Base-by-base conservation (phyloP, 2,113 vertebrate species). In the Hypanus sabinus region DNA sequence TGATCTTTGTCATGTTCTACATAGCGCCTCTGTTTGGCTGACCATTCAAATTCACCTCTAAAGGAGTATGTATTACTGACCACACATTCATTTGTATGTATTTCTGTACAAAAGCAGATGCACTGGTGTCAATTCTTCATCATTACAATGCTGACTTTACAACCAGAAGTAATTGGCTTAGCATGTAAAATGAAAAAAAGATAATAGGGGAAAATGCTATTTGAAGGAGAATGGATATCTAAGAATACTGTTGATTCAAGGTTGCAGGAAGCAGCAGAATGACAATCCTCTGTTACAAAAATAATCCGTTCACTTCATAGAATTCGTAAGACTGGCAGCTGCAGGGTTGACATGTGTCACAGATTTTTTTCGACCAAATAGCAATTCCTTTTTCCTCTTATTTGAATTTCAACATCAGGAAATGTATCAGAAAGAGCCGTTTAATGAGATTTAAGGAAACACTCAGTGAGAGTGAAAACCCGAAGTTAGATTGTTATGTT, bases 221-320 rank as follows among this genome's bases (percentile, higher is more conserved):
- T 46, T 73, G 33, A 91, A 70, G 65, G 62, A 70, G 88, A 33
- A 68, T 46, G 90, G 27, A 55, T 93, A 73, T 75, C 68, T 36
- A 46, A 38, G 91, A 75, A 91, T n/a, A 11, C 16, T 18, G 62
- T 12, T 91, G 16, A 38, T 70, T 68, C 46, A 62, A 91, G n/a
- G 12, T 65, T 70, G 88, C 68, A 62, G 30, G 33, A 22, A 87
- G 60, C 55, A 60, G 55, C 83, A 10, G 27, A 36, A 11, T 70
- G 88, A 65, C 33, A 91, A 91, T 70, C 88, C 88, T 91, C 18
- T 91, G 88, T 70, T 68, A 36, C 36, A 20, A 70, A 91, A 68
- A 70, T 91, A n/a, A 91, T 62, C 88, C 20, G 6, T 33, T 36
- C 16, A 7, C 8, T 33, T 68, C 7, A 90, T n/a, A 18, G 57